Conservation (phyloP, 1,140 invertebrate genomes). For the Drosophila novamexicana region DNA sequence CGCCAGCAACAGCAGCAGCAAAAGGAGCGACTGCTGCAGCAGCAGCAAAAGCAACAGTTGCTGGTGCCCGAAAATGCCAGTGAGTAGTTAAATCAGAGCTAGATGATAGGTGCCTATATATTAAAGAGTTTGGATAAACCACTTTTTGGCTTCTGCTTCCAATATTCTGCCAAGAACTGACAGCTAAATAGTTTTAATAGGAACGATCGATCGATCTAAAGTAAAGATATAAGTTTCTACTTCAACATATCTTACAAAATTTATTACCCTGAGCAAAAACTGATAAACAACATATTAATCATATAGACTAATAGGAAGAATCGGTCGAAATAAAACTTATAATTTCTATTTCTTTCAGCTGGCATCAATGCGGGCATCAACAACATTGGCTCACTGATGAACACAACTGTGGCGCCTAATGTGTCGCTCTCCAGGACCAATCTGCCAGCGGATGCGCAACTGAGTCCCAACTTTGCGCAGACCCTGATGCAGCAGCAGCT, state of each 20-base stretch:
- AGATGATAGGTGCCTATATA: too few species aligned
- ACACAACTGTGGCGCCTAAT: slow-evolving; percentile 92
- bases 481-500: slow-evolving; percentile 82
- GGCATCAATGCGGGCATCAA: slow-evolving; percentile 88
- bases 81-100: slow-evolving; percentile 45
- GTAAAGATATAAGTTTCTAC: too few species aligned
- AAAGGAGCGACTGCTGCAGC: slow-evolving; percentile 87
- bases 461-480: slow-evolving; percentile 87
- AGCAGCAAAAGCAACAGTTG: slow-evolving; percentile 90
- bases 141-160: too few species aligned
- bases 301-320: too few species aligned
- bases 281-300: too few species aligned
- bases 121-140: too few species aligned
- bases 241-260: neutral
- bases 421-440: slow-evolving; percentile 90
- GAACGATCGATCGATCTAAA: too few species aligned
- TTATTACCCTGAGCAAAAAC: too few species aligned
- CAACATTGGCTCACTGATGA: slow-evolving; percentile 91
- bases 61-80: slow-evolving; percentile 88
- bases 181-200: too few species aligned
- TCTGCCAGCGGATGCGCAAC: slow-evolving; percentile 89
- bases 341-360: slow-evolving; percentile 35
- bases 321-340: too few species aligned
- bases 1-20: slow-evolving; percentile 80
- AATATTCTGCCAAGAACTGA: too few species aligned